Percentiles rank a stretch among this genome's conserved stretches.
phyloP scores from a whole-genome alignment of 2,113 vertebrate species.

The Apodemus speciosus region DNA sequence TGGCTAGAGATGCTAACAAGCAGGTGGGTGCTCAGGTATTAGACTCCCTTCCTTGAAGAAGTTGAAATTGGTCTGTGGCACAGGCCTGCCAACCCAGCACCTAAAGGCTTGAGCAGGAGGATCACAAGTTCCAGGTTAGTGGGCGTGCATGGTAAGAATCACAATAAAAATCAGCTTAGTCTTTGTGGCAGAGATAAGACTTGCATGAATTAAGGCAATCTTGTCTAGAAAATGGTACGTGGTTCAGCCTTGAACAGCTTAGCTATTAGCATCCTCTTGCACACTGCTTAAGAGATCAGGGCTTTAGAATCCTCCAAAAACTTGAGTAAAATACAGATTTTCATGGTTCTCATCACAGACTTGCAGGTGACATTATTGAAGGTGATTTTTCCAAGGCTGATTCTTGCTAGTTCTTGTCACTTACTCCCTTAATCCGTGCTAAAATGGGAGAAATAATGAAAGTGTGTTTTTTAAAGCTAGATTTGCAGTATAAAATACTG shows the following conservation, averaged over 20 bases:
- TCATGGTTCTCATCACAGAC: not conserved
- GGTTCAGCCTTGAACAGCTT: not conserved
- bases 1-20: not conserved
- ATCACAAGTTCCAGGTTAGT: not conserved
- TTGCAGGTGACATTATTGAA: not conserved
- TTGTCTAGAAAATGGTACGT: constrained; percentile 4
- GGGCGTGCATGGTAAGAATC: not conserved
- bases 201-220: not conserved
- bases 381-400: not conserved
- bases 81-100: not conserved
- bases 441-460: not conserved
- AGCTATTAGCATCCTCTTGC: not conserved
- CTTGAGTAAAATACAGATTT: constrained; percentile 44
- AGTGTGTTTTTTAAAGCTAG: not conserved
- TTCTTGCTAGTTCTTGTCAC: not conserved
- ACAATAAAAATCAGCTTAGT: not conserved
- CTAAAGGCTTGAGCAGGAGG: not conserved
- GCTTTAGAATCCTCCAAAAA: not conserved
- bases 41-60: not conserved
- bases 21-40: not conserved
- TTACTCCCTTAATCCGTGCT: not conserved
- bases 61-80: not conserved
- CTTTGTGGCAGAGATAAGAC: constrained; percentile 22
- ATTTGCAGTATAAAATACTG: constrained; percentile 19
- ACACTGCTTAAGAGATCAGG: too few relatives aligned